These are phyloP conservation scores for Pristionchus fissidentatus DNA, from an alignment of 2,888 invertebrate species.

Conservation along the genomic window DNA sequence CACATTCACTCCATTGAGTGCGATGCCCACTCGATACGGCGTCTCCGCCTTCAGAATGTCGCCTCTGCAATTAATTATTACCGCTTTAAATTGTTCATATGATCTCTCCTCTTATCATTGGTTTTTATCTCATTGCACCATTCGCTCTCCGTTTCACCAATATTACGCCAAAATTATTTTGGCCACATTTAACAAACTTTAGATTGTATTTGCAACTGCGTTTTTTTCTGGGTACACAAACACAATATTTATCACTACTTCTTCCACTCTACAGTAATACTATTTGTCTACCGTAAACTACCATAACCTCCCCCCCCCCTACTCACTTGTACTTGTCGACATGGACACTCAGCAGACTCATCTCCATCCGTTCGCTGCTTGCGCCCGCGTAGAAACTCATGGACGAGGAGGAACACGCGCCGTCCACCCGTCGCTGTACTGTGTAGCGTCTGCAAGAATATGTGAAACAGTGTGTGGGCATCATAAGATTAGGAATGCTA, in stretches of 20 bases:
- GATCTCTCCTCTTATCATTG: no score
- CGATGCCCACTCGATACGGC: constrained; percentile 16
- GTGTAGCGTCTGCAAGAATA: constrained; percentile 23
- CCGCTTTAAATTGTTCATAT: no score
- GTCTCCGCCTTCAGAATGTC: constrained; percentile 18
- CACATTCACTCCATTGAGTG: constrained; percentile 22
- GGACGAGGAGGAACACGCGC: background rate
- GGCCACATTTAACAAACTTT: no score
- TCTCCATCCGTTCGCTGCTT: background rate
- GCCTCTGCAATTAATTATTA: background rate
- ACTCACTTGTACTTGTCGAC: constrained; percentile 48
- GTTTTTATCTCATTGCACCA: no score
- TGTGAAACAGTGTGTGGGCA: no score
- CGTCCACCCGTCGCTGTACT: constrained; percentile 10
- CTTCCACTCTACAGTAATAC: background rate
- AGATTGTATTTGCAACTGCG: no score
- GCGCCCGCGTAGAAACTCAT: background rate
- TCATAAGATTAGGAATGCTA: no score
- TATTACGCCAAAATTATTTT: no score
- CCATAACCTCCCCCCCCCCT: no score
- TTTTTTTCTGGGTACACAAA: background rate
- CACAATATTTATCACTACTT: background rate
- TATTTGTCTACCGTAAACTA: no score
- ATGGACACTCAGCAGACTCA: constrained; percentile 25
- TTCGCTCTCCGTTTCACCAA: no score